Percentiles rank a stretch among this genome's conserved stretches.
phyloP scores from a whole-genome alignment of 2,113 vertebrate species.

The Xyrauchen texanus region DNA sequence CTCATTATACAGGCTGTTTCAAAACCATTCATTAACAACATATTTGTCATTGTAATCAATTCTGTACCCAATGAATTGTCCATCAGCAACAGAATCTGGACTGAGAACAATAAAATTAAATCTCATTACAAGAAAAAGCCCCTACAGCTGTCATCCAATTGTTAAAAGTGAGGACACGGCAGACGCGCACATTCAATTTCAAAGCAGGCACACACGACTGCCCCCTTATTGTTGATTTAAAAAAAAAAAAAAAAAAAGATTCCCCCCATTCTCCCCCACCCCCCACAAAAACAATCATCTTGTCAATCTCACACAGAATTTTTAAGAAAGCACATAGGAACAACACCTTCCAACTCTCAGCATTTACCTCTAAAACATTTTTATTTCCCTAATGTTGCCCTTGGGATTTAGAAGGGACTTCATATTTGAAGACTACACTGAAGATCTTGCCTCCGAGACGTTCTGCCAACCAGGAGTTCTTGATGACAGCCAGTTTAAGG shows the following conservation, averaged over 20 bases:
- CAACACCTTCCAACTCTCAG: not conserved
- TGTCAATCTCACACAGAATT: slow-evolving; percentile 44
- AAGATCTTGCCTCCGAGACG: slow-evolving; percentile 93
- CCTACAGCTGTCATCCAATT: slow-evolving; percentile 5
- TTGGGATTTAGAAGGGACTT: slow-evolving; percentile 78
- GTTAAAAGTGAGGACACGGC: slow-evolving; percentile 1
- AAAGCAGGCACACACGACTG: not conserved
- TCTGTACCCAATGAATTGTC: not conserved
- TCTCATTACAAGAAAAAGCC: slow-evolving; percentile 7
- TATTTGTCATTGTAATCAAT: slow-evolving; percentile 18
- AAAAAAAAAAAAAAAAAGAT: not conserved
- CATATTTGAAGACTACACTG: slow-evolving; percentile 98
- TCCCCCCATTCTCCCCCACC: not conserved
- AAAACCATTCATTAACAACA: not conserved
- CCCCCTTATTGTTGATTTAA: slow-evolving; percentile 16
- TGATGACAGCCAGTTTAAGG: slow-evolving; percentile 96
- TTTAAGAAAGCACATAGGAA: slow-evolving; percentile 1
- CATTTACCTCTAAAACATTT: not conserved
- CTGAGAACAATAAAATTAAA: slow-evolving; percentile 28
- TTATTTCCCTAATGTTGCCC: slow-evolving; percentile 9
- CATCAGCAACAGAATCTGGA: not conserved
- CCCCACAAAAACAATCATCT: slow-evolving; percentile 46
- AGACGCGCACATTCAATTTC: slow-evolving; percentile 38
- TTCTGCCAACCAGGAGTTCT: slow-evolving; percentile 97
- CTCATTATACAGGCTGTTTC: not conserved